Base-by-base conservation (phyloP, 2,797 vertebrate species). In the Centropyge bicolor region DNA sequence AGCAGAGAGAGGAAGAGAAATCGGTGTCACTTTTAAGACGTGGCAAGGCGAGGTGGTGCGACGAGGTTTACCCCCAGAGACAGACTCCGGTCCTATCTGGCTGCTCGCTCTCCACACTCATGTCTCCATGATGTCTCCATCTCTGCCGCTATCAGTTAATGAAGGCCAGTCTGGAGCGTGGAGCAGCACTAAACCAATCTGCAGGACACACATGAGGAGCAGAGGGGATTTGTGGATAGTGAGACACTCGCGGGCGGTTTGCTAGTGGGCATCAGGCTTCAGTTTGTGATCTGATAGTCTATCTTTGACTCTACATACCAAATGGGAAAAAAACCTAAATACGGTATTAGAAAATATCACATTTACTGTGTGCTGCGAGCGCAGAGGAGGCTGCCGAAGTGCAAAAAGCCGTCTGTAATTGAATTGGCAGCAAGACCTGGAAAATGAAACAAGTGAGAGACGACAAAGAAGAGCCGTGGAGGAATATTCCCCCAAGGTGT, bases 131-230 rank as follows among this genome's bases (percentile, higher is more conserved):
- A 89, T 88, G 87, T 92, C 89, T 91, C 88, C 82, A 91, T 94
- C 88, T 86, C 66, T 80, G 82, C 83, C 69, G 81, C 89, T 89
- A 92, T 93, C 94, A 92, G 87, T 93, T 94, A 94, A 94, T 95
- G 88, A 95, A 92, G 86, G 85, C 79, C 74, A 62, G 83, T 78
- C 66, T 78, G 88, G 54, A 81, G 79, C 76, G 22, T 40, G 68
- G 73, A 85, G 88, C 80, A 77, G 83, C 78, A 41, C 82, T 81
- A 79, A 91, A 78, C 87, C 85, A 84, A 90, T 91, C 88, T 88
- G 78, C 66, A 77, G 84, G 86, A 91, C 84, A 86, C 78, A 74
- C 79, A 78, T 49, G 60, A 85, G 82, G 61, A 75, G 83, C 48
- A 52, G n/a, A 72, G 77, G 76, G 73, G 86, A 80, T 84, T 92